Base-by-base conservation (phyloP, 2,888 invertebrate genomes). In the Cordilura impudica region DNA sequence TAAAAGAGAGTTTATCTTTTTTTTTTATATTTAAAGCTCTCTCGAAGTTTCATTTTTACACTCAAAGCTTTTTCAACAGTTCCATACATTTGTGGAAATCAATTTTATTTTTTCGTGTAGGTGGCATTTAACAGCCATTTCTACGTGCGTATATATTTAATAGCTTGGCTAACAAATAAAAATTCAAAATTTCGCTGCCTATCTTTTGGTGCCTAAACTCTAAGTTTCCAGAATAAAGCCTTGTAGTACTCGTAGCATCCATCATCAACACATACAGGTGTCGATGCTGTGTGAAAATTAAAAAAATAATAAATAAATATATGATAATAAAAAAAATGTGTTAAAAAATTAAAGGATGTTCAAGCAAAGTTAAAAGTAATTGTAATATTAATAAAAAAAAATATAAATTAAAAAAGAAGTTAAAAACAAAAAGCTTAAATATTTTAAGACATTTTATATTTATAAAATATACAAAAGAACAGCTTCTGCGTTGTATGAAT, bases 241-340 rank as follows among this genome's bases (percentile, higher is more conserved):
- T 75, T 76, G n/a, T 74, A n/a, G n/a, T n/a, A n/a, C n/a, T n/a
- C 69, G 79, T 75, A 67, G 54, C 79, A 79, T 79, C 79, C 75
- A 79, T 79, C 75, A 79, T 79, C 79, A 75, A 75, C 75, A 67
- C 56, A 72, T 72, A 45, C 75, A 79, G 75, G 75, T 75, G 75
- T 75, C 71, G 78, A 67, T 67, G 67, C 79, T 75, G 79, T 49
- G 26, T 4, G 4, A 26, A 26, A 26, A 26, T 26, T 51, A 39
- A 35, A 51, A 26, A 4, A 61, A 49, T 21, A 39, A 31, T 47
- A 23, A 53, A 49, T 45, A 61, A 49, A n/a, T n/a, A n/a, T n/a
- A n/a, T n/a, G n/a, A n/a, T n/a, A 43, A 54, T 19, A 60, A 73
- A 21, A 3, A 29, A 49, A 18, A 31, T 45, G 23, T 49, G 6